phyloP scores from a whole-genome alignment of 2,797 vertebrate genomes.

The Pteropus rufus region DNA sequence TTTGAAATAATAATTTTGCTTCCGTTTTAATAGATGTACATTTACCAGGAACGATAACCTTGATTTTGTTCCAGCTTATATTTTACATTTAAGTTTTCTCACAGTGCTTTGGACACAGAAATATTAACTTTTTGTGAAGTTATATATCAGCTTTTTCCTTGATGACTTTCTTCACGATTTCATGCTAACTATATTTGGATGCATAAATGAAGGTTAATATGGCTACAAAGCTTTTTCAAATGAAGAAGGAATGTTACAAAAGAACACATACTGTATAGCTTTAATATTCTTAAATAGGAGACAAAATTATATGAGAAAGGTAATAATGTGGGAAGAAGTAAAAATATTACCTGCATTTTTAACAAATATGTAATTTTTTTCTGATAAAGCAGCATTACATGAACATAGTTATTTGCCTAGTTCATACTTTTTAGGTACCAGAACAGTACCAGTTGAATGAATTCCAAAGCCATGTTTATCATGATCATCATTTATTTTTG shows the following conservation, averaged over 20 bases:
- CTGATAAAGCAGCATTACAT: background rate
- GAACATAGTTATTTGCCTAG: background rate
- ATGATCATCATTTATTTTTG: background rate
- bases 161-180: background rate
- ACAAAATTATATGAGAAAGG: background rate
- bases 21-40: background rate
- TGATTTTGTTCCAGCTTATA: background rate
- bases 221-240: background rate
- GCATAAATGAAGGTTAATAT: background rate
- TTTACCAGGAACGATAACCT: background rate
- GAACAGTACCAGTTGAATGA: background rate
- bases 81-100: background rate
- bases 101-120: background rate
- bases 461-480: background rate
- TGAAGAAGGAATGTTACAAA: background rate
- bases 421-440: background rate
- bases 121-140: background rate
- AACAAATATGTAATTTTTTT: background rate
- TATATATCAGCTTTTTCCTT: background rate
- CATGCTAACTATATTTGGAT: background rate
- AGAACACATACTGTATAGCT: background rate
- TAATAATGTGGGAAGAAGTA: background rate
- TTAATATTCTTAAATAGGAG: background rate
- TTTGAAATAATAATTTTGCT: background rate
- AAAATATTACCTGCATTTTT: background rate